Evolutionary conservation across 2,888 invertebrate species (phyloP).

Genomic region (Glyphotaelius pellucidus): DNA sequence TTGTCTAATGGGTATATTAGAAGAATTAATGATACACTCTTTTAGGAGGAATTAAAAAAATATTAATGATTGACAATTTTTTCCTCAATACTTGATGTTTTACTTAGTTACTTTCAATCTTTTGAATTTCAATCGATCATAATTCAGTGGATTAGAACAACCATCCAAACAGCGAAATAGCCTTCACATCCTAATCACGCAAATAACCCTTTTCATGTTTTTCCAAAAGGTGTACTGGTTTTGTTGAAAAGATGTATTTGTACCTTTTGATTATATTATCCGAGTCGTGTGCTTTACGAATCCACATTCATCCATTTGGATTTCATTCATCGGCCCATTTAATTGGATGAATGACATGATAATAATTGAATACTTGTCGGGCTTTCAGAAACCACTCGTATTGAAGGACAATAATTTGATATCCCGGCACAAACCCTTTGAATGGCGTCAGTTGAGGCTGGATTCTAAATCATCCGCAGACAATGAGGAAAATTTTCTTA

Average conservation of each 20-base stretch:
- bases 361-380: neutral
- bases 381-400: neutral
- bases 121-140: too few species aligned
- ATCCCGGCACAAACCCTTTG: neutral
- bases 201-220: neutral
- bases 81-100: too few species aligned
- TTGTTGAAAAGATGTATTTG: neutral
- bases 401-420: neutral
- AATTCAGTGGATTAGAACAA: too few species aligned
- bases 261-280: neutral
- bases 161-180: too few species aligned
- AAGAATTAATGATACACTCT: too few species aligned
- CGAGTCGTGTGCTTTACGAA: neutral
- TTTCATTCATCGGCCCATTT: neutral
- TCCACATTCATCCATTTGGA: neutral
- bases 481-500: neutral
- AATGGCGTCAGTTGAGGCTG: neutral
- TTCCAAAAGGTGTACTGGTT: neutral
- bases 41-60: too few species aligned
- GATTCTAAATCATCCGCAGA: neutral
- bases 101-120: too few species aligned
- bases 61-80: too few species aligned
- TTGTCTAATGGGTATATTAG: too few species aligned
- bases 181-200: neutral
- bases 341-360: neutral